Evolutionary conservation across 2,797 vertebrate species (phyloP), one percentile per base, ranked within the genome.

Genomic region (Sebastes hubbsi): DNA sequence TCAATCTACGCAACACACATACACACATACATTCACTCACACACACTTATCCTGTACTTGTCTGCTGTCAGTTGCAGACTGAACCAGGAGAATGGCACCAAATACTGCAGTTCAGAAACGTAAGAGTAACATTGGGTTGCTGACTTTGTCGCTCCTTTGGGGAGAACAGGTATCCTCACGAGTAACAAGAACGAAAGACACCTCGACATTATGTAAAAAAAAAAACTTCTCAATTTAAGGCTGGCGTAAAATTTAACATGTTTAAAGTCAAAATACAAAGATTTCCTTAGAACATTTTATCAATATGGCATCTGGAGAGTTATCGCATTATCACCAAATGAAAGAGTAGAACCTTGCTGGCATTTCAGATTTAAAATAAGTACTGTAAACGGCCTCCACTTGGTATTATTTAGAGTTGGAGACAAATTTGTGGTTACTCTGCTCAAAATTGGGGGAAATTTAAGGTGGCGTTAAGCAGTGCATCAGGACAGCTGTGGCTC

Each of bases 141-240:
- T 59, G 75, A 67, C 65, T 54, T 42, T n/a, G 36, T 62, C 4
- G n/a, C 54, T 34, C 30, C 38, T 61, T 34, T 6, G 30, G 85
- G 66, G 78, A 80, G 71, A 77, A 71, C 64, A 87, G 25, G 54
- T 62, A 61, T 80, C 38, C 79, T 84, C 64, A 85, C 11, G 9
- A 76, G 75, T 66, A 75, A 89, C 83, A 87, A 80, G 70, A 82
- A 72, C 72, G 58, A 88, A 42, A 87, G 72, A 89, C 85, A 90
- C 52, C 69, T 69, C 67, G n/a, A 87, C 29, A 25, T 72, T 10
- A 36, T 38, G 67, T 64, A 62, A 77, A 65, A 70, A 70, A 24
- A 25, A 25, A 66, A 34, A 34, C n/a, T 89, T 74, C 38, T 88
- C 61, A 78, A 82, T 90, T 90, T 91, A 91, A 93, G 92, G 92